phyloP scores from a whole-genome alignment of 2,797 vertebrate species.

The Helarctos malayanus region DNA sequence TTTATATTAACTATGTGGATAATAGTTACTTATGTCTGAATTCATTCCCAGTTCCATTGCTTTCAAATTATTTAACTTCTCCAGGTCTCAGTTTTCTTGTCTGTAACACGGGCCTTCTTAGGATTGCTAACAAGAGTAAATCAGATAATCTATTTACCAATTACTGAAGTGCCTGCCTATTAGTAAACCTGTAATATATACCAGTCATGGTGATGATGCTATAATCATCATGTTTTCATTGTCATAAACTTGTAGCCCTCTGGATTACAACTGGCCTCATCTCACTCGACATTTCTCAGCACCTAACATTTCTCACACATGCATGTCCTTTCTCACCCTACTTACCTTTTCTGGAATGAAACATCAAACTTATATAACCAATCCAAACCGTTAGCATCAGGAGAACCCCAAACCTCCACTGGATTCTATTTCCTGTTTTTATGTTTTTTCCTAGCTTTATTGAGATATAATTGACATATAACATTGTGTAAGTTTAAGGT shows the following conservation, averaged over 20 bases:
- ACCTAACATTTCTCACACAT: background rate
- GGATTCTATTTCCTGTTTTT: background rate
- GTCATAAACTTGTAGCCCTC: background rate
- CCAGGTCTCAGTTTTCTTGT: background rate
- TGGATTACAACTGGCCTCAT: background rate
- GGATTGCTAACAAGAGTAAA: background rate
- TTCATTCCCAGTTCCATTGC: background rate
- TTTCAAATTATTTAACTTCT: constrained; percentile 40
- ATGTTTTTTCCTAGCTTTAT: background rate
- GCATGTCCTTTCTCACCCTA: background rate
- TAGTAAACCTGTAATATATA: background rate
- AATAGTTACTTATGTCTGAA: background rate
- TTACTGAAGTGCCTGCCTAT: background rate
- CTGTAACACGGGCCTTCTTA: background rate
- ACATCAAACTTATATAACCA: constrained; percentile 35
- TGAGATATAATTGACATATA: background rate
- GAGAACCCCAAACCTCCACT: background rate
- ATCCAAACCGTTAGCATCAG: background rate
- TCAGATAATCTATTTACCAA: background rate
- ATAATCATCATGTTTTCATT: too few relatives aligned
- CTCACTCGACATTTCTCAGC: background rate
- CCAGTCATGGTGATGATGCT: background rate
- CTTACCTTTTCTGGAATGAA: background rate
- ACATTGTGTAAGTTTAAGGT: background rate
- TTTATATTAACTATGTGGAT: background rate